Evolutionary conservation across 2,797 vertebrate species (phyloP), one percentile per base, ranked within the genome.

Genomic region (Notolabrus celidotus): DNA sequence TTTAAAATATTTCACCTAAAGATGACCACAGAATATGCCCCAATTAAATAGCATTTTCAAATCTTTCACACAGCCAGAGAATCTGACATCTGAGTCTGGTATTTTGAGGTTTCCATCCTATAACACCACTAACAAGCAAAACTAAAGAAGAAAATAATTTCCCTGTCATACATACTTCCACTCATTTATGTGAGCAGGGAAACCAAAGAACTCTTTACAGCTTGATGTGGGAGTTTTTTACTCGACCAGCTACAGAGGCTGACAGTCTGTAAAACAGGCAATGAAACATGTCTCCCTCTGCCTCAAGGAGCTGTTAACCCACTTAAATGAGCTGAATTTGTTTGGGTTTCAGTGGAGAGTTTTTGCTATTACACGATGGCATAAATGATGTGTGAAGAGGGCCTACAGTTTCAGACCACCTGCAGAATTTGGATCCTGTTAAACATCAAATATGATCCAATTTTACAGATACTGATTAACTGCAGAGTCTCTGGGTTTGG

Each of bases 291-390:
- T 70, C 78, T 83, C 70, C 42, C 68, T 69, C 61, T 72, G 75
- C 80, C 77, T 83, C 31, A 50, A 86, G 82, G 71, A 84, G 73
- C 77, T 79, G 73, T 79, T 84, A 87, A 76, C 77, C 56, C 71
- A 83, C 71, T 81, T 82, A 71, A 84, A 82, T 62, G 50, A 77
- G 62, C 45, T 73, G 57, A 17, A 81, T 89, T 83, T 84, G 78
- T 84, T 82, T 81, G 71, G 72, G 46, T 86, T 89, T 81, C 73
- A 62, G 59, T 63, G 63, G 68, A 76, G 43, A 75, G 58, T 70
- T 77, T 34, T 84, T 56, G 64, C 51, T 55, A 33, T 82, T 64
- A 56, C 64, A 63, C 23, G 15, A 53, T 33, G 39, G 56, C 47
- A 53, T 54, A 46, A 67, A 77, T 47, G 38, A 4, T 64, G 57